Evolutionary conservation across 2,888 invertebrate species (phyloP), one percentile per base, ranked within the genome.

Genomic region (Cyaniris semiargus): DNA sequence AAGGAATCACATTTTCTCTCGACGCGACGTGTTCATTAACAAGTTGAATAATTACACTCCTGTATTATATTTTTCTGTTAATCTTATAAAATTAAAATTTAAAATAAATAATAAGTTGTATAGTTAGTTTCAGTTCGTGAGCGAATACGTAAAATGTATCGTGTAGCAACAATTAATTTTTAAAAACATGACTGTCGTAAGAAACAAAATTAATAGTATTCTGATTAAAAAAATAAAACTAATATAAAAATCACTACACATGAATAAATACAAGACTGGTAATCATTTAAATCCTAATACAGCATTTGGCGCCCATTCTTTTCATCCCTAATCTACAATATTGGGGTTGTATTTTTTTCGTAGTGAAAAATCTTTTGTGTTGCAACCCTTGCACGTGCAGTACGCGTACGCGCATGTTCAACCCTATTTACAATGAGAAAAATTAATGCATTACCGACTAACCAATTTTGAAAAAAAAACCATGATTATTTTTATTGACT

Each of bases 321-420:
- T 89, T 89, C 88, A 88, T 87, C 87, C 88, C 85, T 93, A 91
- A 93, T 93, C 90, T 87, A 86, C 48, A 74, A 74, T 48, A 89
- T 90, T 90, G 92, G 92, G 91, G 92, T 92, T 86, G 85, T 85
- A 82, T 92, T 85, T 90, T 91, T 88, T 81, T 81, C 83, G 85
- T 84, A 86, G 88, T 84, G 84, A 88, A 90, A 92, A 88, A 88
- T 86, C 90, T 90, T 89, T 90, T 89, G 88, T 90, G 87, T 85
- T 87, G 85, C 82, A 89, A 88, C 89, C 90, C 92, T 88, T 89
- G 88, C 92, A 92, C 91, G 74, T 74, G 74, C 48, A 21, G 48
- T 21, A 44, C 71, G 38, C 71, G 8, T 44, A 44, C 10, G 44
- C 44, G 44, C 72, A 66, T 53, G 74, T 74, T 74, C 74, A 53